Evolutionary conservation across 2,797 vertebrate genomes (phyloP).

Genomic region (Hapalemur alaotrensis): DNA sequence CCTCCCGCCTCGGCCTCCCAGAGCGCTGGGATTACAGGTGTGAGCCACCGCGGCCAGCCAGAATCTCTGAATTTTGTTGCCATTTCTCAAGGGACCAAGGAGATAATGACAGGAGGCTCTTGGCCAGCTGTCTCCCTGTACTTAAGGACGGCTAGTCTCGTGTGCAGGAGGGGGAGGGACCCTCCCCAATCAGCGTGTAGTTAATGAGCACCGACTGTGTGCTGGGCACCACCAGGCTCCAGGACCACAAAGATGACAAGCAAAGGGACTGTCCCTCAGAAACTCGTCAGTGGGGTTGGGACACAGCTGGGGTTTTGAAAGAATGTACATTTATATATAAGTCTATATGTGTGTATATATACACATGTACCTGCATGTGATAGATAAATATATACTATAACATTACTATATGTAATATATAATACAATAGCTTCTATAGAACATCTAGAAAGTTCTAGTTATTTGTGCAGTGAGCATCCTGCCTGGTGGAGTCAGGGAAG

Average conservation of each 20-base stretch:
- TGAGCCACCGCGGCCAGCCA: fast-evolving
- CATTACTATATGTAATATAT: neutral
- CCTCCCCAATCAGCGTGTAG: neutral
- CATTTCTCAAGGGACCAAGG: neutral
- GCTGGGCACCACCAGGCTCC: neutral
- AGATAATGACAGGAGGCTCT: neutral
- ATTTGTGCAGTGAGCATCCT: neutral
- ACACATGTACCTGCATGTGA: neutral
- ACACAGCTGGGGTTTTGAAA: no score
- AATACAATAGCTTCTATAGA: neutral
- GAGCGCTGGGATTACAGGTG: no score
- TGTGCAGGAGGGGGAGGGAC: neutral
- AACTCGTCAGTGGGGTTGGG: neutral
- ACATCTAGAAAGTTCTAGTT: neutral
- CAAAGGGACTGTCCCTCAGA: neutral
- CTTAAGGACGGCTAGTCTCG: neutral
- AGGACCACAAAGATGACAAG: neutral
- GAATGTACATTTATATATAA: neutral
- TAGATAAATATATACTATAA: neutral
- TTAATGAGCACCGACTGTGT: neutral
- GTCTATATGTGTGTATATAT: fast-evolving
- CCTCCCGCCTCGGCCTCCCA: no score
- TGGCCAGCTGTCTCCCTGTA: neutral
- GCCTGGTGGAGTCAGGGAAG: neutral
- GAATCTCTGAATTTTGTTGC: neutral